phyloP scores from a whole-genome alignment of 2,888 invertebrate species.

The Caenorhabditis sp. region DNA sequence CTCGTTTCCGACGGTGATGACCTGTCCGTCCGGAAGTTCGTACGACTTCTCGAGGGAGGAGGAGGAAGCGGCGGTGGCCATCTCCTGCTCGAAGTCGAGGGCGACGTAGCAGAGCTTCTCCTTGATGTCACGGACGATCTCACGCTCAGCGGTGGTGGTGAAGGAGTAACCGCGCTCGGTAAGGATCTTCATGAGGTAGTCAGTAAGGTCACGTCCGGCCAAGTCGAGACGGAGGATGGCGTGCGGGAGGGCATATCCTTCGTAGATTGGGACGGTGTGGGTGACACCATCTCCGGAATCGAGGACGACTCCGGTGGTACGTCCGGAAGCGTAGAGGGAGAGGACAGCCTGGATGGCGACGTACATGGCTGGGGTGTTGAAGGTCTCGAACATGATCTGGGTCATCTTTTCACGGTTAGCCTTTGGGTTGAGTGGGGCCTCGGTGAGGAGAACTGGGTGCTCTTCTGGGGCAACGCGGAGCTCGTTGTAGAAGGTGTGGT shows the following conservation, averaged over 20 bases:
- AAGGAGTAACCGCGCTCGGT: conserved; percentile 80
- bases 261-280: conserved; percentile 87
- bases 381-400: conserved; percentile 89
- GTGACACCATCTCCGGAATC: conserved; percentile 94
- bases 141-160: conserved; percentile 82
- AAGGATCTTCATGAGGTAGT: conserved; percentile 81
- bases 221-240: conserved; percentile 81
- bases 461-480: conserved; percentile 95
- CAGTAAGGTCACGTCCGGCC: conserved; percentile 81
- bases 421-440: conserved; percentile 93
- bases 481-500: conserved; percentile 98
- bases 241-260: conserved; percentile 83
- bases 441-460: conserved; percentile 92
- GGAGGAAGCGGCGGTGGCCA: conserved; percentile 90
- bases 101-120: conserved; percentile 99
- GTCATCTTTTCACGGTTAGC: conserved; percentile 97
- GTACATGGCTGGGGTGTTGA: conserved; percentile 85
- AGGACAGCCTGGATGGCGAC: conserved; percentile 94
- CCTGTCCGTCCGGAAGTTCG: conserved; percentile 90
- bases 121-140: conserved; percentile 91
- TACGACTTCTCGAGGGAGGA: conserved; percentile 91
- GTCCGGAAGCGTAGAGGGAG: conserved; percentile 88
- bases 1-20: conserved; percentile 82
- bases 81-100: conserved; percentile 96
- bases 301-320: conserved; percentile 83